Percentiles rank a stretch among this genome's conserved stretches.
Conservation (phyloP, 2,113 vertebrate species). For the Gopherus flavomarginatus region DNA sequence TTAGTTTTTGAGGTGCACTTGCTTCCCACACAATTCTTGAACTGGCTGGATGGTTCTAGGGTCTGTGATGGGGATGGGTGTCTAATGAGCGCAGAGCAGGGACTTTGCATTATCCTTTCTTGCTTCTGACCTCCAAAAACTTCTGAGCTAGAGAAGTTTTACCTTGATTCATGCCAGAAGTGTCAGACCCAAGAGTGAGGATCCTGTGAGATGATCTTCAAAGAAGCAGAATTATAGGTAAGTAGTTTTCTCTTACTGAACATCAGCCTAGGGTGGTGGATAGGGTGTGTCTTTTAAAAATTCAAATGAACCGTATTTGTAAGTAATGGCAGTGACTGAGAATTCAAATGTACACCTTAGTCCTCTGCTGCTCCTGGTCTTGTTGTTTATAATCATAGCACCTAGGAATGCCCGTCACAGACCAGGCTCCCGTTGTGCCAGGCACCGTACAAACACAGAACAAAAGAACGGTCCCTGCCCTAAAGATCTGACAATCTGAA, state of each 20-base stretch:
- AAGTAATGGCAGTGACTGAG: not conserved
- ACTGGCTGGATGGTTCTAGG: not conserved
- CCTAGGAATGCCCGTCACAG: not conserved
- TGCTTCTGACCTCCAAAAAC: not conserved
- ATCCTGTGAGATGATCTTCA: not conserved
- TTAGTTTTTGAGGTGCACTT: not conserved
- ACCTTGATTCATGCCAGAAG: accelerated
- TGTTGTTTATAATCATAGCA: not conserved
- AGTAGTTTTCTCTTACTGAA: not conserved
- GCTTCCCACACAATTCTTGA: not conserved
- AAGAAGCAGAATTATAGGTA: not conserved
- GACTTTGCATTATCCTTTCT: not conserved
- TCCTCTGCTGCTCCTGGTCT: not conserved
- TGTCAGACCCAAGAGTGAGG: not conserved
- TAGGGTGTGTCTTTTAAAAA: not conserved
- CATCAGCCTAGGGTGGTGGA: not conserved
- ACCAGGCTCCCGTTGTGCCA: not conserved
- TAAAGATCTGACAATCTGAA: accelerated
- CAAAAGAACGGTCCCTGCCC: accelerated
- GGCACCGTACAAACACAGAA: accelerated
- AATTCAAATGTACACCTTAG: accelerated
- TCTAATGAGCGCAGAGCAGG: not conserved
- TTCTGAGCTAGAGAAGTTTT: not conserved
- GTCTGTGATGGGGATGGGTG: not conserved
- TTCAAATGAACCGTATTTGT: accelerated